Evolutionary conservation across 2,113 vertebrate genomes (phyloP).

Genomic region (human): GRCh38 chr14:73127001-73127500

Average conservation of each 20-base stretch:
- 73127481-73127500: neutral
- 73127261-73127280: neutral
- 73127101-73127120: no score
- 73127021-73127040: no score
- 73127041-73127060: no score
- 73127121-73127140: no score
- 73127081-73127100: no score
- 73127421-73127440: neutral
- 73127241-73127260: neutral
- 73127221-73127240: neutral
- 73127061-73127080: no score
- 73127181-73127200: no score
- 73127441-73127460: neutral
- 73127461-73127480: neutral
- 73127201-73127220: neutral
- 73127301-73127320: neutral
- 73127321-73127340: neutral
- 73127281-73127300: neutral
- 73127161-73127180: no score
- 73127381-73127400: neutral
- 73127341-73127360: neutral
- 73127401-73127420: neutral
- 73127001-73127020: no score
- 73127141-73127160: no score
- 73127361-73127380: neutral